Evolutionary conservation across 2,888 invertebrate genomes (phyloP).

Genomic region (Pyrgus malvae): DNA sequence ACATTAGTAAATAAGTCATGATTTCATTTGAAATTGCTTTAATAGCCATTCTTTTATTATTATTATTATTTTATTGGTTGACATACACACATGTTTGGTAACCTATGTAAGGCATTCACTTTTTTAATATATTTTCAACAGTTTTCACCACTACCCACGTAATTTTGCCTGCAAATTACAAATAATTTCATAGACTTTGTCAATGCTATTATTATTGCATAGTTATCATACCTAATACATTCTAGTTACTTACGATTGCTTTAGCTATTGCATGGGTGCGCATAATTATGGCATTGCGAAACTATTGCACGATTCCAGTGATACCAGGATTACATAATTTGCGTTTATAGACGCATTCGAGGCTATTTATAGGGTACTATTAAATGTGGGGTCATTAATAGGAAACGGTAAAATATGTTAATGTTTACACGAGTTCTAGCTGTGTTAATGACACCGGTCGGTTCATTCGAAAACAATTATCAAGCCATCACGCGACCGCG

Average conservation of each 20-base stretch:
- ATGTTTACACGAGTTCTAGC: conserved; percentile 20
- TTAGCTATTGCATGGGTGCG: conserved; percentile 8
- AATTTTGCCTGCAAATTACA: no score
- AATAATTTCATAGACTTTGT: neutral
- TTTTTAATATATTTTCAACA: no score
- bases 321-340: conserved; percentile 11
- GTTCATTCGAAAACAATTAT: conserved; percentile 56
- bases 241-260: neutral
- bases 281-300: conserved; percentile 14
- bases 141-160: no score
- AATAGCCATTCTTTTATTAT: no score
- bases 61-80: no score
- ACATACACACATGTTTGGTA: no score
- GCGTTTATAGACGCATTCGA: conserved; percentile 1
- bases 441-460: conserved; percentile 47
- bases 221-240: neutral
- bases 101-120: no score
- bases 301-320: conserved; percentile 7
- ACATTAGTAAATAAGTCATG: no score
- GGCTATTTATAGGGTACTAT: conserved; percentile 13
- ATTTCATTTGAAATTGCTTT: no score
- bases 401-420: conserved; percentile 25
- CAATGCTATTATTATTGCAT: neutral
- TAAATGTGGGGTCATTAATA: conserved; percentile 22
- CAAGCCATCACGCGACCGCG: conserved; percentile 45